These are phyloP conservation scores for Drosophila nigrodunni DNA, from an alignment of 1,140 invertebrate species.

Conservation along the genomic window DNA sequence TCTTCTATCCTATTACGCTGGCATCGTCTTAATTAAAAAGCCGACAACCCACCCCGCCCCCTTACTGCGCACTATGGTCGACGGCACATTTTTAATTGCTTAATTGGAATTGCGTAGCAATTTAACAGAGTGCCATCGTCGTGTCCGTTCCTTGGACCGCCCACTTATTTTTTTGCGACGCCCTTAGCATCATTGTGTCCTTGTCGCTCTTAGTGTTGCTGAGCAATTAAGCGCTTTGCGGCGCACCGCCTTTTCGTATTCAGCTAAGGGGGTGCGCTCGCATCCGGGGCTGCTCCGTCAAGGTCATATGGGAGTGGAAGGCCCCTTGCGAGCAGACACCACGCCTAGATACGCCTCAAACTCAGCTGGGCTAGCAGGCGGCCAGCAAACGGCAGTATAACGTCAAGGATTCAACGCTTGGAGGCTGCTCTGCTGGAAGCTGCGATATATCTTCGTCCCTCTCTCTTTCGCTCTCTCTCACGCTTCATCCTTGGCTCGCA, in stretches of 20 bases:
- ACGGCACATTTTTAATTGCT: slow-evolving; percentile 80
- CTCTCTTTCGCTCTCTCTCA: background rate
- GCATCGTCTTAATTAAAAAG: slow-evolving; percentile 85
- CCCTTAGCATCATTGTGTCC: slow-evolving; percentile 10
- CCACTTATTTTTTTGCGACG: slow-evolving; percentile 21
- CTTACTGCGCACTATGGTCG: background rate
- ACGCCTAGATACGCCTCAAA: slow-evolving; percentile 82
- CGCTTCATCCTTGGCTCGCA: slow-evolving; percentile 19
- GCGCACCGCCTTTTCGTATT: slow-evolving; percentile 31
- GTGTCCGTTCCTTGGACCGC: background rate
- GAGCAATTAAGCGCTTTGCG: slow-evolving; percentile 47
- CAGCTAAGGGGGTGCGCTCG: slow-evolving; percentile 12
- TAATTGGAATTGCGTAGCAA: slow-evolving; percentile 80
- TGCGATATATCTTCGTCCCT: slow-evolving; percentile 7
- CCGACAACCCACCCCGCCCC: slow-evolving; percentile 59
- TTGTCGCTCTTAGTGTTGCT: slow-evolving; percentile 25
- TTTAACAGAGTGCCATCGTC: slow-evolving; percentile 38
- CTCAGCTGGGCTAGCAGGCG: slow-evolving; percentile 66
- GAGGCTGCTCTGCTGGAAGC: slow-evolving; percentile 23
- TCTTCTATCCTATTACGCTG: slow-evolving; percentile 84
- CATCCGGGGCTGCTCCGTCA: slow-evolving; percentile 23
- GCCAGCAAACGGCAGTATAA: slow-evolving; percentile 31
- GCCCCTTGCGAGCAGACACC: slow-evolving; percentile 48
- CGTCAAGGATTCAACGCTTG: slow-evolving; percentile 16
- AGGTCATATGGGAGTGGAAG: slow-evolving; percentile 26